A percentile compares a stretch with the other conserved stretches of the same genome.
These are phyloP conservation scores for Amphiprion clarkii DNA, from an alignment of 2,797 vertebrate species.

Conservation along the genomic window DNA sequence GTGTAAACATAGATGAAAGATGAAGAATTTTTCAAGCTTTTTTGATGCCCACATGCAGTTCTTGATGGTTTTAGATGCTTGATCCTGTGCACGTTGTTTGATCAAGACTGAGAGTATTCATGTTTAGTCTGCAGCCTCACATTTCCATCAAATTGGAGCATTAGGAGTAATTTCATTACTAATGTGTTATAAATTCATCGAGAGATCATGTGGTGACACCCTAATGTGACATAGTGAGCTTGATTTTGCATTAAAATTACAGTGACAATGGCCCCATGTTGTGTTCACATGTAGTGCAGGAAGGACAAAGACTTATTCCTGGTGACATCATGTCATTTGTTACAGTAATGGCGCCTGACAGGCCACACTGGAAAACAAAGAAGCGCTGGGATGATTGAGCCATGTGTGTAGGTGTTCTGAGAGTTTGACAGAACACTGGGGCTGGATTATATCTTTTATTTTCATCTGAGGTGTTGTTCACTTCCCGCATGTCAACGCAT, in stretches of 20 bases:
- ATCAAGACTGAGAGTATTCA: neutral
- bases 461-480: neutral
- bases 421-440: neutral
- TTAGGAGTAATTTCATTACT: conserved; percentile 5
- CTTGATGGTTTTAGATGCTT: neutral
- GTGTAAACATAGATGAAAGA: no score
- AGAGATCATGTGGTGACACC: neutral
- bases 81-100: neutral
- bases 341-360: conserved; percentile 13
- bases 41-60: no score
- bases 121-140: neutral
- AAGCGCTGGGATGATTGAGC: neutral
- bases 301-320: conserved; percentile 4
- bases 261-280: neutral
- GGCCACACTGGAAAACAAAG: neutral
- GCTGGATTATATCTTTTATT: neutral
- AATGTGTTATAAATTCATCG: neutral
- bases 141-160: neutral
- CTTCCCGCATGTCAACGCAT: neutral
- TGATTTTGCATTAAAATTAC: conserved; percentile 1
- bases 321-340: conserved; percentile 3
- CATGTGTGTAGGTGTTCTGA: neutral
- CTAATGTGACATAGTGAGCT: neutral
- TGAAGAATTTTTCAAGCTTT: no score
- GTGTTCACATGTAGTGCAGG: neutral